Conservation (phyloP, 2,888 invertebrate genomes). For the Oscheius sp. region DNA sequence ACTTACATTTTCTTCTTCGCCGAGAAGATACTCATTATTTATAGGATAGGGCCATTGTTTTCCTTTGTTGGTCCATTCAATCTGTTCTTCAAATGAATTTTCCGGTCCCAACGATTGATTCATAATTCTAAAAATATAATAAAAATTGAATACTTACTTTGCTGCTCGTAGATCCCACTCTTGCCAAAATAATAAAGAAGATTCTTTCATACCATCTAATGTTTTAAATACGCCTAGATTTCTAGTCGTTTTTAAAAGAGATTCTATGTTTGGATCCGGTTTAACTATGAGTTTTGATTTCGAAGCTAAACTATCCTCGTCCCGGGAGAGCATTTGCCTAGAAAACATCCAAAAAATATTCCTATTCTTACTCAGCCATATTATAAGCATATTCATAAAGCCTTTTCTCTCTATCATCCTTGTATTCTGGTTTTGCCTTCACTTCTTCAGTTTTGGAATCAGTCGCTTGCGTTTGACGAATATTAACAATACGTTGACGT, state of each 20-base stretch:
- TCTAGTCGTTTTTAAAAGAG: conserved; percentile 31
- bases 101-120: conserved; percentile 68
- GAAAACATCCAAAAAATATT: neutral
- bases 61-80: conserved; percentile 89
- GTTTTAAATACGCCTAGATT: conserved; percentile 41
- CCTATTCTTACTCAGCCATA: conserved; percentile 46
- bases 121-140: conserved; percentile 38
- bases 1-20: conserved; percentile 73
- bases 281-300: neutral
- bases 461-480: conserved; percentile 33
- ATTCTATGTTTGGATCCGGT: conserved; percentile 33
- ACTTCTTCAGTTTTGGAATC: conserved; percentile 10
- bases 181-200: conserved; percentile 45
- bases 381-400: conserved; percentile 49
- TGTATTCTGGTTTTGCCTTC: conserved; percentile 33
- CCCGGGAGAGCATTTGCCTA: conserved; percentile 44
- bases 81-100: conserved; percentile 92
- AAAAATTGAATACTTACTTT: conserved; percentile 17
- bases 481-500: conserved; percentile 36
- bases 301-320: conserved; percentile 30
- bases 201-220: conserved; percentile 29
- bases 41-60: conserved; percentile 97
- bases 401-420: conserved; percentile 49
- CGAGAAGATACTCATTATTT: conserved; percentile 82
- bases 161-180: conserved; percentile 53